These are phyloP conservation scores for Xiphorhynchus elegans DNA, from an alignment of 2,113 vertebrate genomes.

Conservation along the genomic window DNA sequence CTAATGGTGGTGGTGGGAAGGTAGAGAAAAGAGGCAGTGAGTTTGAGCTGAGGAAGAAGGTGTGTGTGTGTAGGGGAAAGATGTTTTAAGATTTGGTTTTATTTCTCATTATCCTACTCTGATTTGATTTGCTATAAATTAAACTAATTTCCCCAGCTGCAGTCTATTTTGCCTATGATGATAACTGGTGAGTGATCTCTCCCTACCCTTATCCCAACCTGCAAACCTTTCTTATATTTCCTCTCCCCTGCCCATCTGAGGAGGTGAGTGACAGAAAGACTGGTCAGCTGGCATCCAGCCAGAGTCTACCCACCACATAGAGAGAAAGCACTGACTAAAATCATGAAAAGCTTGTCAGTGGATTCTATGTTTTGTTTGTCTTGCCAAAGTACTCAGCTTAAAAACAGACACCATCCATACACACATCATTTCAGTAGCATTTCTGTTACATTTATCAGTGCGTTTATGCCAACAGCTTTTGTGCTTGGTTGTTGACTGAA, in stretches of 20 bases:
- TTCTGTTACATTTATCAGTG: neutral
- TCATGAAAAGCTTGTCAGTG: neutral
- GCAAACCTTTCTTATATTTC: neutral
- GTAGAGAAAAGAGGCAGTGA: neutral
- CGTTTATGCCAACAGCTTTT: neutral
- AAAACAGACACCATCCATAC: neutral
- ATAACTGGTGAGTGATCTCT: neutral
- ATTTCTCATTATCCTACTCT: neutral
- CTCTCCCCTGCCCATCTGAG: neutral
- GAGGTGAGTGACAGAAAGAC: neutral
- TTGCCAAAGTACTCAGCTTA: neutral
- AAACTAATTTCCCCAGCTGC: neutral
- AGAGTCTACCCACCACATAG: neutral
- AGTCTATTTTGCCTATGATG: neutral
- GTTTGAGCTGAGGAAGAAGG: neutral
- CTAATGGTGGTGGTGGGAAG: neutral
- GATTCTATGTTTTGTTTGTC: neutral
- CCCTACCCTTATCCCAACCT: neutral
- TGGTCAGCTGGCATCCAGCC: neutral
- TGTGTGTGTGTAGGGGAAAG: neutral
- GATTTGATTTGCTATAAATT: neutral
- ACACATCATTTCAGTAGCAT: neutral
- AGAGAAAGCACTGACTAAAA: neutral
- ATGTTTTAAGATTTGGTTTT: neutral
- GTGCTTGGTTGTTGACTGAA: neutral